Evolutionary conservation across 37 sponge, comb jelly and placozoan genomes (phyloP), one percentile per base, ranked within the genome.

Genomic region (Hexactinellida sp.): DNA sequence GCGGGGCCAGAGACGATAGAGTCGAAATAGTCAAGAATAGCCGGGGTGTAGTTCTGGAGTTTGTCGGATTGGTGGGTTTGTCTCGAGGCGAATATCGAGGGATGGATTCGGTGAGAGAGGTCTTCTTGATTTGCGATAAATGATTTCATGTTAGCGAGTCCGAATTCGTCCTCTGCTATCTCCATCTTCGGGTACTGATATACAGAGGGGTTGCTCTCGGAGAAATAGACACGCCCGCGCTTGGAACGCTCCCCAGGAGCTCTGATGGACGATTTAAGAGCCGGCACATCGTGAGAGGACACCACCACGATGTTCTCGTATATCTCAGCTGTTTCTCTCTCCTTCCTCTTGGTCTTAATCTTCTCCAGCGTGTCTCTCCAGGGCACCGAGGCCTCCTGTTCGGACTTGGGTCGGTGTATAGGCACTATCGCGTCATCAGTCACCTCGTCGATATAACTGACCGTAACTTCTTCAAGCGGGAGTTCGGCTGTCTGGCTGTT

Each of bases 21-120:
- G 76, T 63, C 76, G 34, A 63, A 63, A 23, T 63, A 63, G 76
- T 63, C 76, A 3, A 63, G 76, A n/a, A 63, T 63, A 25, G 76
- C 76, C 3, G 76, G 76, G 25, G 76, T 63, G 76, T 63, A 63
- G 76, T 63, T 63, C 76, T 63, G 76, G 25, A 63, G 76, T 28
- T 63, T 63, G 34, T 63, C 76, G 3, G 76, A 63, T n/a, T 63
- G 76, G 47, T 41, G 13, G 3, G 76, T 1, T n/a, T 63, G 76
- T 63, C 76, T 63, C 3, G 76, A 7, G 5, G 76, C 3, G 25
- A 28, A 63, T 3, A 63, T 63, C 28, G 76, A 63, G 3, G 76
- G 76, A n/a, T 63, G 76, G 19, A 63, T 3, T 25, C 76, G 25
- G 13, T 63, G 76, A 7, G 76, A 63, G 34, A 63, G 76, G 25